Evolutionary conservation across 1,140 invertebrate genomes (phyloP).

Genomic region (Calephelis nemesis): DNA sequence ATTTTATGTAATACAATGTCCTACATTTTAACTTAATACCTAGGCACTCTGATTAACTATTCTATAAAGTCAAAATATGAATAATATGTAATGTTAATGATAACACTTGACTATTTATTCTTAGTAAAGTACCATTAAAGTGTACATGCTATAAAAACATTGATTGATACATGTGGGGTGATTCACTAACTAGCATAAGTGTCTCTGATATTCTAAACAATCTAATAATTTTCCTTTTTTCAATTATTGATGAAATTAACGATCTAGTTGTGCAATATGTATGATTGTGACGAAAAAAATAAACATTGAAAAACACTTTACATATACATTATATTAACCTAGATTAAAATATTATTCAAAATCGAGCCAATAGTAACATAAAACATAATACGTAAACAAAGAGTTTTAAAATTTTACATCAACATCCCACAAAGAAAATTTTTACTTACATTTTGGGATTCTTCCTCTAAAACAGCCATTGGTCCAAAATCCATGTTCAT

Average conservation of each 20-base stretch:
- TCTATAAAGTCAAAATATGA: too few species aligned
- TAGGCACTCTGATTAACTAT: too few species aligned
- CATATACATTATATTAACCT: neutral
- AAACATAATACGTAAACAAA: constrained; percentile 22
- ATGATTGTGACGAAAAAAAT: neutral
- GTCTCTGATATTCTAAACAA: too few species aligned
- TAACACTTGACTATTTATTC: too few species aligned
- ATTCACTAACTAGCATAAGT: too few species aligned
- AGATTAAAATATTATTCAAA: constrained; percentile 1
- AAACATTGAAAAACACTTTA: neutral
- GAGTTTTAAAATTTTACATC: constrained; percentile 27
- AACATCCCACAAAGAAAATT: constrained; percentile 50
- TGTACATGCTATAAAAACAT: too few species aligned
- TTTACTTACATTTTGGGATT: constrained; percentile 68
- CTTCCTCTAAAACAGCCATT: constrained; percentile 72
- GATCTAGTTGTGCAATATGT: constrained; percentile 56
- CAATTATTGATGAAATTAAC: constrained; percentile 37
- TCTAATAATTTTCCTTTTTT: too few species aligned
- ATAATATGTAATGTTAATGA: too few species aligned
- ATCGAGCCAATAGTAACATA: neutral
- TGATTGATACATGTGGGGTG: too few species aligned
- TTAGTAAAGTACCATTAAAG: too few species aligned
- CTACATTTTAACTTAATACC: too few species aligned
- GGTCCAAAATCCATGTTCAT: constrained; percentile 75
- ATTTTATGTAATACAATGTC: too few species aligned